Evolutionary conservation across 1,140 invertebrate species (phyloP).

Genomic region (Drepana arcuata): DNA sequence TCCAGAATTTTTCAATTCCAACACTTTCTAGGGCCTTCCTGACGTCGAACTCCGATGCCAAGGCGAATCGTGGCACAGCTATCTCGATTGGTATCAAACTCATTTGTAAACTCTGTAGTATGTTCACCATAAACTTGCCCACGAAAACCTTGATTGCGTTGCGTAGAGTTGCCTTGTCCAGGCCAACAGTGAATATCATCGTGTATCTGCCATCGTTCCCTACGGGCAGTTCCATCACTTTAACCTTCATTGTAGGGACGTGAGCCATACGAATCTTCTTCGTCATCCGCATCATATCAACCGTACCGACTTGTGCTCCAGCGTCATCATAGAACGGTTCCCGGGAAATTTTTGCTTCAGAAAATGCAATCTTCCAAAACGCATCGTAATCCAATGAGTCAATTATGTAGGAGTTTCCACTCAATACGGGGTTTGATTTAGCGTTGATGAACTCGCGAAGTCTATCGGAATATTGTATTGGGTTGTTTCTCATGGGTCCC

Average conservation of each 20-base stretch:
- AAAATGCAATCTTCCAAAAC: slow-evolving; percentile 7
- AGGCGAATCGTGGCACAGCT: slow-evolving; percentile 2
- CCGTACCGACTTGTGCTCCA: slow-evolving; percentile 1
- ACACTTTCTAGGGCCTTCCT: neutral
- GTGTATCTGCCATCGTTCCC: slow-evolving; percentile 7
- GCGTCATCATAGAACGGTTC: slow-evolving; percentile 11
- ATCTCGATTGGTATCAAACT: slow-evolving; percentile 6
- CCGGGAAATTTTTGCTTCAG: neutral
- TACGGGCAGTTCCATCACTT: slow-evolving; percentile 8
- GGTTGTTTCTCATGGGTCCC: neutral
- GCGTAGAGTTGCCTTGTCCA: neutral
- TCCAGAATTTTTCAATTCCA: neutral
- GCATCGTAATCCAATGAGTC: slow-evolving; percentile 1
- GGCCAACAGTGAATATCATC: slow-evolving; percentile 2
- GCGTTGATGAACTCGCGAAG: neutral
- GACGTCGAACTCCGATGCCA: slow-evolving; percentile 2
- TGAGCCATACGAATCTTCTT: neutral
- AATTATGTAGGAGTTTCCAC: neutral
- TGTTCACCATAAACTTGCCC: too few species aligned
- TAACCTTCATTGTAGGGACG: slow-evolving; percentile 3
- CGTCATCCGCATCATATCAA: neutral
- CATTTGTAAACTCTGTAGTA: neutral
- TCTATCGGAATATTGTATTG: neutral
- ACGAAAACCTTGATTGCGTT: too few species aligned
- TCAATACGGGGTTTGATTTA: neutral